phyloP scores from a whole-genome alignment of 2,888 invertebrate species.

The Cactoblastis cactorum region DNA sequence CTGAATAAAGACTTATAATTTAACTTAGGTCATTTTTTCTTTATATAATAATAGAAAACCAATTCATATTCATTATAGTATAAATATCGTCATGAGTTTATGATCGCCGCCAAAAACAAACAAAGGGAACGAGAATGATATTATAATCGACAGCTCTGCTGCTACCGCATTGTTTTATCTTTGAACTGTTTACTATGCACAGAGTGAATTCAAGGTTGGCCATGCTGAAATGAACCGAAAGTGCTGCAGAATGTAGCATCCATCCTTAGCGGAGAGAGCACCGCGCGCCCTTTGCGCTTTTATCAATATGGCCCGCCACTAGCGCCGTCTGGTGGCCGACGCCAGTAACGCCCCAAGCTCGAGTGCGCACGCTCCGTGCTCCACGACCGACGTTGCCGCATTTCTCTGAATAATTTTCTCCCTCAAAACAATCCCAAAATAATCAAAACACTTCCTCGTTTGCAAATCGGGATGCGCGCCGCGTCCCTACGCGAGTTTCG shows the following conservation, averaged over 20 bases:
- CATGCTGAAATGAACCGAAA: constrained; percentile 36
- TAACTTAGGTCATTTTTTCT: too few species aligned
- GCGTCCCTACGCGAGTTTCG: constrained; percentile 29
- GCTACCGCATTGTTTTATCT: constrained; percentile 47
- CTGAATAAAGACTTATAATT: too few species aligned
- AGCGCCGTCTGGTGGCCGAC: constrained; percentile 62
- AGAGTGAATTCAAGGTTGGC: constrained; percentile 69
- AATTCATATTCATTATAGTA: too few species aligned
- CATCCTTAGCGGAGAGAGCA: constrained; percentile 34
- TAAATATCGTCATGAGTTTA: too few species aligned
- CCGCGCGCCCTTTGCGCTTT: constrained; percentile 64
- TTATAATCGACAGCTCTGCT: constrained; percentile 29
- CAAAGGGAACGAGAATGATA: constrained; percentile 26
- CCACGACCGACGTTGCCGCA: constrained; percentile 59
- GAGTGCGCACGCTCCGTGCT: constrained; percentile 70
- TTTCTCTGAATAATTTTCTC: constrained; percentile 48
- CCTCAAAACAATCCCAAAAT: constrained; percentile 56
- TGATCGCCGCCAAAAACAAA: too few species aligned
- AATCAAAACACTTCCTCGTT: constrained; percentile 36
- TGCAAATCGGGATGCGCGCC: constrained; percentile 31
- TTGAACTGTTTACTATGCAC: constrained; percentile 63
- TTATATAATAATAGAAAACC: too few species aligned
- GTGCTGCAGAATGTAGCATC: constrained; percentile 39
- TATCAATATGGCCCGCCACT: constrained; percentile 57
- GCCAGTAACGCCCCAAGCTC: constrained; percentile 53